Base-by-base conservation (phyloP, 2,113 vertebrate genomes). In the Sturnus vulgaris region DNA sequence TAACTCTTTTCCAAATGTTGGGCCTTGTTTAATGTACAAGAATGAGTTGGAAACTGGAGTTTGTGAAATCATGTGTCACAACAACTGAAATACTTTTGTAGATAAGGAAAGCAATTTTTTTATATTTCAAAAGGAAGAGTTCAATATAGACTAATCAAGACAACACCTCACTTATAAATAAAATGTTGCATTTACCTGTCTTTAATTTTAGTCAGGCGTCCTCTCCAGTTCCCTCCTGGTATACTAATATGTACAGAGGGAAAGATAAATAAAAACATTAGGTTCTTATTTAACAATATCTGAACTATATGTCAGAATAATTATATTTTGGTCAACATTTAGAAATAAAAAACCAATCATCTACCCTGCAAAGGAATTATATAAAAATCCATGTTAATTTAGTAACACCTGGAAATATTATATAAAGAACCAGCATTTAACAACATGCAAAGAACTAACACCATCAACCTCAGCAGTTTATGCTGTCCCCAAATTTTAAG, bases 181-280 rank as follows among this genome's bases (percentile, higher is more conserved):
- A 77, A 95, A 77, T 40, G 23, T 42, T 90, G 9, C 31, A 47
- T 83, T 98, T 99, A 99, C 99, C 98, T 98, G 40, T 96, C 92
- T 65, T 94, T 97, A 78, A 98, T 81, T 3, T 33, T 97, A 77
- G 98, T 98, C 93, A 98, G 98, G 22, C 39, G 95, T 95, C 99
- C 99, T 93, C 82, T 98, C 99, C 99, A 99, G 23, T 97, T 98
- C 69, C 97, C 97, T 66, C 94, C 98, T 80, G 98, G 96, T 90
- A 98, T 95, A 94, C 99, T 99, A 97, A 81, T 52, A 92, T 4
- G 72, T 71, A 82, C 61, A 95, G 20, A 91, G 15, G 14, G 63
- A 96, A 92, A 94, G 63, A 61, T 19, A 90, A 57, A 78, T 25
- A 85, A 91, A 96, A 96, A 22, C 15, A 69, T 96, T 92, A 96